phyloP scores from a whole-genome alignment of 64 coral and sea anemone species.

The Platygyra sinensis region DNA sequence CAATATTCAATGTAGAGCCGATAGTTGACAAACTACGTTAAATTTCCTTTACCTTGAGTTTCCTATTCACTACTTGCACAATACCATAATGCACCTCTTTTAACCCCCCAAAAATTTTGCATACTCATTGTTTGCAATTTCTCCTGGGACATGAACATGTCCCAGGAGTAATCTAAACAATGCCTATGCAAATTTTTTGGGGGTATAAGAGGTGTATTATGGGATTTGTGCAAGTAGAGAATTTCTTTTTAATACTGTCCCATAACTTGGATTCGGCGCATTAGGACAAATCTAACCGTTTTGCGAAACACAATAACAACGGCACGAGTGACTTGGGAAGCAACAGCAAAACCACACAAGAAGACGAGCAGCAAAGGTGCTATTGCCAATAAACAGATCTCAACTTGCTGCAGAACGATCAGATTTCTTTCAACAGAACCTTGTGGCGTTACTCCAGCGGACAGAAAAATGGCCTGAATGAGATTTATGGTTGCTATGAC shows the following conservation, averaged over 20 bases:
- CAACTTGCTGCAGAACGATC: conserved; percentile 30
- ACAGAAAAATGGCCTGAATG: conserved; percentile 37
- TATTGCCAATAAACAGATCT: conserved; percentile 40
- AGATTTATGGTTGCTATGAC: conserved; percentile 66
- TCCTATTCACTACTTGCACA: too few relatives aligned
- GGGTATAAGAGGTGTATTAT: too few relatives aligned
- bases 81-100: too few relatives aligned
- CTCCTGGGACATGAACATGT: too few relatives aligned
- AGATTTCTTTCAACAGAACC: conserved; percentile 25
- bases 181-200: too few relatives aligned
- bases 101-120: too few relatives aligned
- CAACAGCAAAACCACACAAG: neutral
- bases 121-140: too few relatives aligned
- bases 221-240: too few relatives aligned
- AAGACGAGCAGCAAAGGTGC: conserved; percentile 27
- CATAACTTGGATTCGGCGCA: neutral
- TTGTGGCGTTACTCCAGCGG: conserved; percentile 33
- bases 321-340: conserved; percentile 60
- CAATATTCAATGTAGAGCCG: too few relatives aligned
- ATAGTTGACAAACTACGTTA: too few relatives aligned
- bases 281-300: neutral
- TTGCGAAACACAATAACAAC: neutral
- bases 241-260: neutral
- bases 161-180: too few relatives aligned
- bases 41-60: too few relatives aligned